A percentile compares a stretch with the other conserved stretches of the same genome.
Evolutionary conservation across 37 sponge, comb jelly and placozoan genomes (phyloP).

Genomic region (Hexactinellida sp.): DNA sequence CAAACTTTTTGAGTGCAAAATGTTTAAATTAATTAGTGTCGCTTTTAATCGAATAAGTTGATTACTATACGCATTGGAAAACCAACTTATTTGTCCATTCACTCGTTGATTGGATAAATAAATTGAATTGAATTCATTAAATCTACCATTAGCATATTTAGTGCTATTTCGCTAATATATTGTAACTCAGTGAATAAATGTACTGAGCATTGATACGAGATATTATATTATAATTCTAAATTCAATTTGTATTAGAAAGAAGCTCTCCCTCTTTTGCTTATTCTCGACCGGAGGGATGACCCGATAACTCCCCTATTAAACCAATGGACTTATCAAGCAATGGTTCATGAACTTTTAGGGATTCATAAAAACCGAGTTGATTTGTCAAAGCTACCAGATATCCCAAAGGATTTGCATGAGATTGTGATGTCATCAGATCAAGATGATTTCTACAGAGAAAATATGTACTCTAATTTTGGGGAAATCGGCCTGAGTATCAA

Average conservation of each 20-base stretch:
- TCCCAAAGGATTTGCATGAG: conserved; percentile 65
- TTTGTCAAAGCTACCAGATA: conserved; percentile 66
- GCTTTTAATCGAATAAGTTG: no score
- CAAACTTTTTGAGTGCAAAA: no score
- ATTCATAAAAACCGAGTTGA: conserved; percentile 84
- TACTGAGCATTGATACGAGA: no score
- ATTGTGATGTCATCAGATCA: conserved; percentile 81
- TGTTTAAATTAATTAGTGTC: no score
- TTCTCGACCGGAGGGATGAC: conserved; percentile 83
- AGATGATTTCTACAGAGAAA: conserved; percentile 88
- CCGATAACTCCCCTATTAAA: conserved; percentile 90
- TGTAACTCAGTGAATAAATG: no score
- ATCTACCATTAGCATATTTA: no score
- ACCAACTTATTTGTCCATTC: no score
- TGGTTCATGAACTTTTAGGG: conserved; percentile 87
- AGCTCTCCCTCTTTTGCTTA: conserved; percentile 65
- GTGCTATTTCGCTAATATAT: no score
- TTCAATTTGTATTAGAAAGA: conserved; percentile 17
- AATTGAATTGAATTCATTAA: no score
- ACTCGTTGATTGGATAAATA: no score
- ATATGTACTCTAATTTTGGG: conserved; percentile 90
- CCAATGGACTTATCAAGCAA: conserved; percentile 96
- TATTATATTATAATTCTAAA: not conserved
- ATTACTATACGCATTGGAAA: no score
- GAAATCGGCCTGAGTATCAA: conserved; percentile 90